A percentile compares a stretch with the other conserved stretches of the same genome.
Conservation (phyloP, 2,797 vertebrate species). For the Eidolon dupreanum region DNA sequence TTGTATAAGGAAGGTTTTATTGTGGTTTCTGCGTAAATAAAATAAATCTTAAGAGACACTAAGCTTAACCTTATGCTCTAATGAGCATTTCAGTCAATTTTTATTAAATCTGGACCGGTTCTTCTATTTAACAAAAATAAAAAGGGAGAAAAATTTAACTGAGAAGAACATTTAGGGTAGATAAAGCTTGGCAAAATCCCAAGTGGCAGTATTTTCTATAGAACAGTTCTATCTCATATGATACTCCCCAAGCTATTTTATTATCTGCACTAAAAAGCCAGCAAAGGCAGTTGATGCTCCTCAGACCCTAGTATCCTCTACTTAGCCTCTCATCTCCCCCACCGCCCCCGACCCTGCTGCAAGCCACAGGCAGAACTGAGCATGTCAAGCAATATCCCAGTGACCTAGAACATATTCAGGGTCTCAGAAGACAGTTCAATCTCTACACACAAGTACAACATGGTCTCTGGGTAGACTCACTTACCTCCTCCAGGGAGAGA, state of each 20-base stretch:
- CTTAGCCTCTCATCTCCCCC: neutral
- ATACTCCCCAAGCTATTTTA: constrained; percentile 74
- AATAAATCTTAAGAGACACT: constrained; percentile 28
- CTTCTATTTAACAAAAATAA: constrained; percentile 32
- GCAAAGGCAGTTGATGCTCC: constrained; percentile 67
- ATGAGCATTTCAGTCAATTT: constrained; percentile 54
- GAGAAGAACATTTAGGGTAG: constrained; percentile 35
- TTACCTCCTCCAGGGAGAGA: neutral
- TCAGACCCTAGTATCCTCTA: neutral
- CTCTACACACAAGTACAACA: neutral
- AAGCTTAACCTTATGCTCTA: constrained; percentile 29
- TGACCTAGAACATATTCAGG: neutral
- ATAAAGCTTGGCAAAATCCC: constrained; percentile 61
- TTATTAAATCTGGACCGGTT: constrained; percentile 43
- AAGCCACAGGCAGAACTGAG: neutral
- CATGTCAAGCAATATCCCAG: neutral
- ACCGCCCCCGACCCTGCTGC: neutral
- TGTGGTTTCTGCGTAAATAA: constrained; percentile 49
- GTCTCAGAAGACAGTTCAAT: neutral
- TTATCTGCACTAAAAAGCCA: constrained; percentile 70
- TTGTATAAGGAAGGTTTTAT: neutral
- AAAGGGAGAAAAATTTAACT: neutral
- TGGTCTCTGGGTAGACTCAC: neutral
- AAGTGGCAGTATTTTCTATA: constrained; percentile 67
- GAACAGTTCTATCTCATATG: constrained; percentile 64